A percentile compares a stretch with the other conserved stretches of the same genome.
Evolutionary conservation across 2,113 vertebrate genomes (phyloP).

Genomic region (Todiramphus chloris): DNA sequence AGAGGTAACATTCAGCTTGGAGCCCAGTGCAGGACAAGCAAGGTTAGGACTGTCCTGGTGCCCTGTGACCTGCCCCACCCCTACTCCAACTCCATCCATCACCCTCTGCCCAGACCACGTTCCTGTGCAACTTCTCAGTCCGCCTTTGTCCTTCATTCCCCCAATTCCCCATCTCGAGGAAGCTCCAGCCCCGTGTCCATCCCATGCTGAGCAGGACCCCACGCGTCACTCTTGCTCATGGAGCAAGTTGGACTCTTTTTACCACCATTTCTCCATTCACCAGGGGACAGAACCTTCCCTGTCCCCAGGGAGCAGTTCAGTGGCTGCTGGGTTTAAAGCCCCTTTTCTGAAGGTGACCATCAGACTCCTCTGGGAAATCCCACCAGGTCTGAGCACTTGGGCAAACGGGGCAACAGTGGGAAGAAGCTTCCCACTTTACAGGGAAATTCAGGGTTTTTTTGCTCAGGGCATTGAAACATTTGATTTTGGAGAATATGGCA

Average conservation of each 20-base stretch:
- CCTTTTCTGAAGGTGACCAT: neutral
- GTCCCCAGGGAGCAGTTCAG: rapidly evolving
- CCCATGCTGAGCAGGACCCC: neutral
- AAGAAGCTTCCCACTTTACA: neutral
- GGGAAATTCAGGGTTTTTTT: rapidly evolving
- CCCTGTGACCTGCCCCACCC: rapidly evolving
- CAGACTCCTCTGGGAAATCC: neutral
- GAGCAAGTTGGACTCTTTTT: neutral
- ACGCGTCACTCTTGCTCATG: rapidly evolving
- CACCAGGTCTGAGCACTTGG: rapidly evolving
- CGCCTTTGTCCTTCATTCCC: neutral
- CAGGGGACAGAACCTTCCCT: rapidly evolving
- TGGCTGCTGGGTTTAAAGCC: neutral
- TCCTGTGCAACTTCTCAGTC: neutral
- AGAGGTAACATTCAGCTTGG: rapidly evolving
- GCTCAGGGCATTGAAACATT: rapidly evolving
- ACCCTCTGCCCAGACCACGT: rapidly evolving
- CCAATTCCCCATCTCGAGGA: rapidly evolving
- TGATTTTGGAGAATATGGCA: neutral
- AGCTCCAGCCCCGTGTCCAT: neutral
- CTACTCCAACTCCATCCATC: rapidly evolving
- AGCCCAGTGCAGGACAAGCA: rapidly evolving
- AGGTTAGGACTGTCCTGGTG: rapidly evolving
- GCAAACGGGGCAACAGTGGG: rapidly evolving
- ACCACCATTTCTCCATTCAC: too few species aligned